Evolutionary conservation across 2,113 vertebrate genomes (phyloP).

Genomic region (Oryzias celebensis): DNA sequence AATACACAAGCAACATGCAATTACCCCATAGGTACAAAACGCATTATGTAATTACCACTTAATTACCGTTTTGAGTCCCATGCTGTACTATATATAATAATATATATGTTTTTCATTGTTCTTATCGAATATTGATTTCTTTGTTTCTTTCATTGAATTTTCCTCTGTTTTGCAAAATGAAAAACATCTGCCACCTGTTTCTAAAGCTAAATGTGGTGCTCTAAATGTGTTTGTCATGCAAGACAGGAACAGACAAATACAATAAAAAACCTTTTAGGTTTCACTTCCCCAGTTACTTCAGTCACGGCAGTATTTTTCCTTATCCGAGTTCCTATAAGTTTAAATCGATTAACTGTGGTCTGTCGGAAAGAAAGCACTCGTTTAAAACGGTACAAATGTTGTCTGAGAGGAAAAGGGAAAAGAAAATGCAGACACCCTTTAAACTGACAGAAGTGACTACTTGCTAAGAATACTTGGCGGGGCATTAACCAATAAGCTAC

Average conservation of each 20-base stretch:
- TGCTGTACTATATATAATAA: too few species aligned
- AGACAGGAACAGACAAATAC: not conserved
- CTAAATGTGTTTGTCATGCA: not conserved
- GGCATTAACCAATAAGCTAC: conserved; percentile 35
- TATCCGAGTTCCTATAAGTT: not conserved
- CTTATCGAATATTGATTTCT: rapidly evolving
- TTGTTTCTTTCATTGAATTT: not conserved
- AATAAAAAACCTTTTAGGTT: not conserved
- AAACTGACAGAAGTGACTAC: too few species aligned
- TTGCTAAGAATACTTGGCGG: conserved; percentile 32
- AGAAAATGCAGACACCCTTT: too few species aligned
- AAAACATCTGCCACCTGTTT: conserved; percentile 10
- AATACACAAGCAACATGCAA: too few species aligned
- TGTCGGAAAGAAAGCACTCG: conserved; percentile 6
- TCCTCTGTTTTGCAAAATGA: not conserved
- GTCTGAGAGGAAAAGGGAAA: too few species aligned
- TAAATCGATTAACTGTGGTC: conserved; percentile 8
- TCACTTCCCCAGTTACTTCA: not conserved
- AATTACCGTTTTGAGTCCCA: too few species aligned
- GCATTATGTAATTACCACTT: too few species aligned
- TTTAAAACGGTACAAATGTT: not conserved
- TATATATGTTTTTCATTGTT: too few species aligned
- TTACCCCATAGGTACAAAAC: too few species aligned
- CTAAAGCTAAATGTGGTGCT: not conserved
- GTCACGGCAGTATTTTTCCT: not conserved